Evolutionary conservation across 92 coral and sea anemone species (phyloP).

Genomic region (Hydrozoanthus gracilis): DNA sequence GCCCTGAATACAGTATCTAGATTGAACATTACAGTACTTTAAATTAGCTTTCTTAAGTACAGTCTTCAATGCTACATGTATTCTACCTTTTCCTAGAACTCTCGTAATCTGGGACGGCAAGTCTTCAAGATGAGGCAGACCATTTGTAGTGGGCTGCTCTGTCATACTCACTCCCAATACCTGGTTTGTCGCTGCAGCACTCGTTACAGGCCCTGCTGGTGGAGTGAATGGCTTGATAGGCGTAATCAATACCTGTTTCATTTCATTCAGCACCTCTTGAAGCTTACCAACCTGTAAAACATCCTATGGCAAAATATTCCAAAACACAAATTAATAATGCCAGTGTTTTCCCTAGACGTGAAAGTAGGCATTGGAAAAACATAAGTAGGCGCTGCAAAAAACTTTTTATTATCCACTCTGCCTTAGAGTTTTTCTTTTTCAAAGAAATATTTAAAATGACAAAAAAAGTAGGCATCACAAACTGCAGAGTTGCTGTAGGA

Average conservation of each 20-base stretch:
- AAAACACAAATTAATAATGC: constrained; percentile 1
- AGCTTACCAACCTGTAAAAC: constrained; percentile 91
- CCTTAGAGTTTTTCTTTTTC: no score
- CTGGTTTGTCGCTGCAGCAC: constrained; percentile 33
- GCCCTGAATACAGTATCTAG: no score
- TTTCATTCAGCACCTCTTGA: constrained; percentile 75
- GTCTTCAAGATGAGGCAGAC: constrained; percentile 87
- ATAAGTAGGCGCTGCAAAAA: no score
- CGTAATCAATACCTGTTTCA: constrained; percentile 73
- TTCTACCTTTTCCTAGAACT: constrained; percentile 94
- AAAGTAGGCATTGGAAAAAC: no score
- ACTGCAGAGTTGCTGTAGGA: no score
- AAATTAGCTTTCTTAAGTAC: no score
- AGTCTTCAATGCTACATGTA: no score
- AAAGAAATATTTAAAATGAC: no score
- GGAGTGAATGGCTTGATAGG: constrained; percentile 90
- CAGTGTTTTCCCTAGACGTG: no score
- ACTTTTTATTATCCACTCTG: no score
- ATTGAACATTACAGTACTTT: no score
- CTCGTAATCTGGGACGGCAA: constrained; percentile 88
- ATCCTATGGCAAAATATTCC: constrained; percentile 59
- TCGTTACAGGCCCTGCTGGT: constrained; percentile 58
- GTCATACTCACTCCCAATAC: constrained; percentile 41
- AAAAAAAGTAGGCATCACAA: no score
- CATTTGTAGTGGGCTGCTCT: constrained; percentile 50